Percentiles rank a stretch among this genome's conserved stretches.
Evolutionary conservation across 2,888 invertebrate species (phyloP).

Genomic region (Leptopterna dolabrata): DNA sequence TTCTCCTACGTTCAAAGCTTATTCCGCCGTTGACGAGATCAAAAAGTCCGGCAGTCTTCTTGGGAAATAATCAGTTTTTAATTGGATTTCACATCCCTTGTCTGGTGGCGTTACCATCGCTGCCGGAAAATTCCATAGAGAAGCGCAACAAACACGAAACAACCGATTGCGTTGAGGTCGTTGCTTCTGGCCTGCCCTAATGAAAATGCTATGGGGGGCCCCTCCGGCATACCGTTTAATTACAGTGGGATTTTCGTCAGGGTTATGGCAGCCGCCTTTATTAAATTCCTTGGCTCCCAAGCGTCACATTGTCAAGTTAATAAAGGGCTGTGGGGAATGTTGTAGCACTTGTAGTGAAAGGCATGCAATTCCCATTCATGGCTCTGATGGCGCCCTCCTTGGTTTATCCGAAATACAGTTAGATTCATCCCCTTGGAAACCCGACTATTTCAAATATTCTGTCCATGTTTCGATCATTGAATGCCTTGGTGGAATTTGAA

Average conservation of each 20-base stretch:
- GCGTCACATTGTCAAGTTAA: slow-evolving; percentile 7
- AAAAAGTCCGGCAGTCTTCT: neutral
- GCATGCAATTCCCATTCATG: neutral
- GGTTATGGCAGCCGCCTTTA: neutral
- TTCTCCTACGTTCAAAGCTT: neutral
- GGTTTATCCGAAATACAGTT: neutral
- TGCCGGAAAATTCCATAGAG: neutral
- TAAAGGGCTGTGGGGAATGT: neutral
- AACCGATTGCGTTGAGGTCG: neutral
- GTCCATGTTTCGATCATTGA: neutral
- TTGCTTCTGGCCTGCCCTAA: neutral
- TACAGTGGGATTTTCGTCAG: neutral
- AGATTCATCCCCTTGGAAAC: neutral
- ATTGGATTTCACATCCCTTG: neutral
- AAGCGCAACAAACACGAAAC: neutral
- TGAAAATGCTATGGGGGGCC: neutral
- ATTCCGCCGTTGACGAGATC: neutral
- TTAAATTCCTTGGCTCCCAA: neutral
- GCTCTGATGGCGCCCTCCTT: neutral
- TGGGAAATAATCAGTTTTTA: neutral
- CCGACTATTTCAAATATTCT: neutral
- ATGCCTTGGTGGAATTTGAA: too few relatives aligned
- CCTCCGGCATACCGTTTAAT: neutral
- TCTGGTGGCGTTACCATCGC: neutral
- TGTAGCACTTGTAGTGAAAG: neutral